A percentile compares a stretch with the other conserved stretches of the same genome.
Evolutionary conservation across 2,113 vertebrate genomes (phyloP).

Genomic region (Gymnorhina tibicen): DNA sequence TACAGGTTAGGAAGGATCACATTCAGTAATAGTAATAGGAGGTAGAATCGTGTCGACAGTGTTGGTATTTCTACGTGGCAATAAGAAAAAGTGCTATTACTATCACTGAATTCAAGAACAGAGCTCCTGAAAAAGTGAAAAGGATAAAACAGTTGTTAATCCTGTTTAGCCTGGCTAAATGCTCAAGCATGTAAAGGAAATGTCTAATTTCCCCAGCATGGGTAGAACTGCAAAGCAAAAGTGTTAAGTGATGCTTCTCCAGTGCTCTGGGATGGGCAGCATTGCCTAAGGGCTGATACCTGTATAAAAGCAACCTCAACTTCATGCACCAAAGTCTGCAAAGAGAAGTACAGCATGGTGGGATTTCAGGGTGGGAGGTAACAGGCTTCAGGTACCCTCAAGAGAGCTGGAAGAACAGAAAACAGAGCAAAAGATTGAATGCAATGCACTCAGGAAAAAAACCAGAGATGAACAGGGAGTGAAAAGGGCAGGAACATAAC

Average conservation of each 20-base stretch:
- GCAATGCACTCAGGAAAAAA: not conserved
- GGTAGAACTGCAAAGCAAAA: conserved; percentile 40
- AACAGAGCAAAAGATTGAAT: not conserved
- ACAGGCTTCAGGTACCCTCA: not conserved
- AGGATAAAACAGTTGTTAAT: conserved; percentile 50
- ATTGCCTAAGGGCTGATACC: not conserved
- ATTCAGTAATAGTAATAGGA: conserved; percentile 64
- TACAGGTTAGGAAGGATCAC: conserved; percentile 69
- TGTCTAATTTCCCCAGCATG: not conserved
- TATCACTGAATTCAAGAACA: conserved; percentile 74
- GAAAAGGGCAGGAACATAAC: not conserved
- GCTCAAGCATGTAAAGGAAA: not conserved
- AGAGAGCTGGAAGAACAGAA: not conserved
- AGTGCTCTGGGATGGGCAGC: not conserved
- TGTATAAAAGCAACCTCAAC: not conserved
- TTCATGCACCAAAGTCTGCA: not conserved
- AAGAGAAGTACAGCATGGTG: not conserved
- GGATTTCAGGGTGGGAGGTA: not conserved
- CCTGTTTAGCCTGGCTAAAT: not conserved
- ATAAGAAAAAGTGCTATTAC: conserved; percentile 48
- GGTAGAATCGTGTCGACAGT: conserved; percentile 24
- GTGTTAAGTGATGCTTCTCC: not conserved
- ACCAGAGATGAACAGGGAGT: not conserved
- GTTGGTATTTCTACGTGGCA: conserved; percentile 37
- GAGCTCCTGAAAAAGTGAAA: conserved; percentile 70